Evolutionary conservation across 2,113 vertebrate genomes (phyloP).

Genomic region (Tapirus terrestris): DNA sequence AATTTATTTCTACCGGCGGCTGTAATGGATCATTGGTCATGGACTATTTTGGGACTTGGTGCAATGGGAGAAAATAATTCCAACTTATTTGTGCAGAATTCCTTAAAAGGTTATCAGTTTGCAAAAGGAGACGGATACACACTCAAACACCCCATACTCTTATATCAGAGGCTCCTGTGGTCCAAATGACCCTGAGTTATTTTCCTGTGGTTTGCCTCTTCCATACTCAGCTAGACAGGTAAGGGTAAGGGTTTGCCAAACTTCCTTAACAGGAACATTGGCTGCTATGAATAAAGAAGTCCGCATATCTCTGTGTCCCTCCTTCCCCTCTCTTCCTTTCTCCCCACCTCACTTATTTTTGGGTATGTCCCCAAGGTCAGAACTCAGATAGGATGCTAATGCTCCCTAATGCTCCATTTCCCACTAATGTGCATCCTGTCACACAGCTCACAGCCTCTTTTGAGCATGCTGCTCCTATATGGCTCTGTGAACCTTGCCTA

Average conservation of each 20-base stretch:
- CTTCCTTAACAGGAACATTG: neutral
- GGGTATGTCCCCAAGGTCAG: neutral
- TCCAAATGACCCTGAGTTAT: neutral
- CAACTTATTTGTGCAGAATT: constrained; percentile 8
- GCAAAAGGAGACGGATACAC: neutral
- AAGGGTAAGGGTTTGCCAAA: neutral
- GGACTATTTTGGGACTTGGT: constrained; percentile 68
- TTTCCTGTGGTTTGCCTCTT: neutral
- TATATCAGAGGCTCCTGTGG: neutral
- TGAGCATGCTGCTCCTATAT: neutral
- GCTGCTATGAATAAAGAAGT: neutral
- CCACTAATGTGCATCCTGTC: neutral
- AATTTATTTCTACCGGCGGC: constrained; percentile 69
- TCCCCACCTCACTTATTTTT: neutral
- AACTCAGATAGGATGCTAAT: neutral
- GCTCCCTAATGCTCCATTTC: neutral
- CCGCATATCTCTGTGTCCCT: neutral
- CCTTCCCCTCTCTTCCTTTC: neutral
- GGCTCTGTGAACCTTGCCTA: neutral
- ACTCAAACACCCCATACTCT: too few species aligned
- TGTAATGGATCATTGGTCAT: constrained; percentile 71
- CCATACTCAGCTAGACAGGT: neutral
- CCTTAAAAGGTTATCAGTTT: neutral
- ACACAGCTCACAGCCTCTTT: neutral
- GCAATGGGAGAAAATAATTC: constrained; percentile 60